A percentile compares a stretch with the other conserved stretches of the same genome.
Evolutionary conservation across 2,797 vertebrate genomes (phyloP).

Genomic region (Sebastes hopkinsi): DNA sequence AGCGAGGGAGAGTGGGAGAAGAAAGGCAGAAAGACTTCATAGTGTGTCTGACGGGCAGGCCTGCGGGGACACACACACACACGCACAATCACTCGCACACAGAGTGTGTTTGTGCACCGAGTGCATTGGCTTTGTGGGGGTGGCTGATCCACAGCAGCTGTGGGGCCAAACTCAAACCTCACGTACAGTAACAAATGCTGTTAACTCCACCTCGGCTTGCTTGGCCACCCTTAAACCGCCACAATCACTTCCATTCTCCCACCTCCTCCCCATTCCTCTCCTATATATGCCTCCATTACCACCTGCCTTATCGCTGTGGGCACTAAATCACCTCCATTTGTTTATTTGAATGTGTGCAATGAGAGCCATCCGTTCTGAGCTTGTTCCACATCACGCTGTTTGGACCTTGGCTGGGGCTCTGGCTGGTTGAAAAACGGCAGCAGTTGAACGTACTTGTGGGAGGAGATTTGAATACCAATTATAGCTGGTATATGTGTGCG

Average conservation of each 20-base stretch:
- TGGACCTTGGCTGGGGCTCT: slow-evolving; percentile 69
- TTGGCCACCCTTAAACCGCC: slow-evolving; percentile 34
- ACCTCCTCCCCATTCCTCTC: slow-evolving; percentile 33
- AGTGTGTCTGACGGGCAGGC: slow-evolving; percentile 73
- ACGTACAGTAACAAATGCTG: slow-evolving; percentile 62
- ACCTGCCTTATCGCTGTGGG: slow-evolving; percentile 67
- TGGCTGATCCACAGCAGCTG: slow-evolving; percentile 68
- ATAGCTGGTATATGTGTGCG: slow-evolving; percentile 49
- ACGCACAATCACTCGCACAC: slow-evolving; percentile 8
- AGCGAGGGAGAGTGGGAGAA: slow-evolving; percentile 53
- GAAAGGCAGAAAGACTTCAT: slow-evolving; percentile 70
- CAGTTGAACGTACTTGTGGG: slow-evolving; percentile 72
- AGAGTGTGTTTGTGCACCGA: slow-evolving; percentile 37
- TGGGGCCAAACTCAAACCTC: slow-evolving; percentile 56
- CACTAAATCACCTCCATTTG: slow-evolving; percentile 81
- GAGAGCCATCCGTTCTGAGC: slow-evolving; percentile 76
- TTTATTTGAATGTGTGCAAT: slow-evolving; percentile 78
- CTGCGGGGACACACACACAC: slow-evolving; percentile 50
- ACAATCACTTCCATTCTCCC: slow-evolving; percentile 36
- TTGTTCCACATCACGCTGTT: slow-evolving; percentile 73
- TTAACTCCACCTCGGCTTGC: slow-evolving; percentile 62
- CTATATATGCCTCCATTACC: slow-evolving; percentile 64
- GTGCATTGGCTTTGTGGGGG: slow-evolving; percentile 54
- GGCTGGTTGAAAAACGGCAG: slow-evolving; percentile 67
- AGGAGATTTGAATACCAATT: slow-evolving; percentile 82